These are phyloP conservation scores for Endotricha flammealis DNA, from an alignment of 2,888 invertebrate species.

Conservation along the genomic window DNA sequence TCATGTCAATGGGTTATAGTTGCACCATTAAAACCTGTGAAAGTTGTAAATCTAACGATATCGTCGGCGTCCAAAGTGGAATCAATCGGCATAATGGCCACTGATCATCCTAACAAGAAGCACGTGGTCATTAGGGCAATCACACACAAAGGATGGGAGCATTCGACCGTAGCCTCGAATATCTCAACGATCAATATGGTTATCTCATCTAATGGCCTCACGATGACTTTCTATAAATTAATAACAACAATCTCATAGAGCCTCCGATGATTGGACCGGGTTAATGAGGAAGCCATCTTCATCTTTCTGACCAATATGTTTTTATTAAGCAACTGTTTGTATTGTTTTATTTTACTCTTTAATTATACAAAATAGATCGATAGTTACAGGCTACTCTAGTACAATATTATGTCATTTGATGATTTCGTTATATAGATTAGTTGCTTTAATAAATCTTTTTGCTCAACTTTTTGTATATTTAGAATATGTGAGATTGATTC, in stretches of 20 bases:
- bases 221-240: constrained; percentile 78
- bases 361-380: too few species aligned
- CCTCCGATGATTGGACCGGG: constrained; percentile 57
- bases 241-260: constrained; percentile 63
- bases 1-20: constrained; percentile 45
- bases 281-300: constrained; percentile 71
- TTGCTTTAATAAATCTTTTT: too few species aligned
- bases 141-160: constrained; percentile 56
- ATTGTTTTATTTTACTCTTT: constrained; percentile 42
- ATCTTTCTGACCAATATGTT: constrained; percentile 49
- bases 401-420: too few species aligned
- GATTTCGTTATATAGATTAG: too few species aligned
- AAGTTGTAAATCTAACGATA: constrained; percentile 59
- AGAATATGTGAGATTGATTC: too few species aligned
- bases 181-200: constrained; percentile 66
- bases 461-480: too few species aligned
- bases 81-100: constrained; percentile 54
- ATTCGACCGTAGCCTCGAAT: constrained; percentile 39
- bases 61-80: constrained; percentile 50
- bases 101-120: constrained; percentile 70
- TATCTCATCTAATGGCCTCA: constrained; percentile 65
- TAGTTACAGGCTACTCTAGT: too few species aligned
- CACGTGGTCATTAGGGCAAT: constrained; percentile 71
- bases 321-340: constrained; percentile 42
- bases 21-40: constrained; percentile 60